Evolutionary conservation across 2,113 vertebrate genomes (phyloP), one percentile per base, ranked within the genome.

Genomic region (Rhea pennata): DNA sequence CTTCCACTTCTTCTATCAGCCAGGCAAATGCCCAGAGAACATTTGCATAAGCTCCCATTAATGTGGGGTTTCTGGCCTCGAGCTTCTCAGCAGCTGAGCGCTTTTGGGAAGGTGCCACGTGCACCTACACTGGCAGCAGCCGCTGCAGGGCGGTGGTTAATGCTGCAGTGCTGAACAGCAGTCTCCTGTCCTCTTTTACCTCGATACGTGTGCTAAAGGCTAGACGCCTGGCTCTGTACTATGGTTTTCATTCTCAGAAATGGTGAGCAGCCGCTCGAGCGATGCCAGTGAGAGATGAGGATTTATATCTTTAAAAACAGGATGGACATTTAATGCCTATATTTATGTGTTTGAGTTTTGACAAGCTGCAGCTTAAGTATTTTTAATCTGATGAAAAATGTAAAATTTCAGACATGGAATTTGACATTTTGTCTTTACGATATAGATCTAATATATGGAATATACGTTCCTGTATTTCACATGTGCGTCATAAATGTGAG

Each of bases 331-430:
- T 66, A 46, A 48, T 23, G 27, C 5, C 51, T 75, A 21, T 3
- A 46, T 29, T 40, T 44, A 46, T 0, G 0, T 5, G 4, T 15
- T 74, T 2, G 4, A 48, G 29, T 58, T 53, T 42, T 84, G 44
- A 75, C 58, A 53, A 36, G 39, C 16, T 75, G 8, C 16, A 77
- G 15, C 29, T 8, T 14, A 17, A 69, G 62, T 69, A 40, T 39
- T 19, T 56, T 27, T 27, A 61, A 71, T 54, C 27, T 27, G 66
- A 74, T 9, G 9, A 64, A 7, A 65, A 39, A 27, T 1, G 1
- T 16, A 75, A 82, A 86, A 65, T 59, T 31, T 56, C 58, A 87
- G 56, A 39, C 3, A 14, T 16, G 66, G 26, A 73, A 86, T 86
- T 64, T 23, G 50, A 64, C 69, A 62, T 83, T 85, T 85, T 36